These are phyloP conservation scores for Escarpia spicata DNA, from an alignment of 2,888 invertebrate genomes.

Conservation along the genomic window DNA sequence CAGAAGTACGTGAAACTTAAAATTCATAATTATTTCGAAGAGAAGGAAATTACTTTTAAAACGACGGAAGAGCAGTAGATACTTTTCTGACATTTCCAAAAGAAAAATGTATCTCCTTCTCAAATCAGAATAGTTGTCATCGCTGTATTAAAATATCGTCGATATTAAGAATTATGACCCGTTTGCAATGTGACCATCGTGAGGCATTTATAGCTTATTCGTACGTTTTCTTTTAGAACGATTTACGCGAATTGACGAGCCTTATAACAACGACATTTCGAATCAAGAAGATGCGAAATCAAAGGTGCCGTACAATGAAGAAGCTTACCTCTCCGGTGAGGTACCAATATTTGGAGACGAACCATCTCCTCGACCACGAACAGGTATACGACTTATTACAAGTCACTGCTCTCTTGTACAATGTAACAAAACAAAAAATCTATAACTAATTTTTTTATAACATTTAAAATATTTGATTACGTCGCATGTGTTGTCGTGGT, in stretches of 20 bases:
- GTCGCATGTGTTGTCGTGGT: no score
- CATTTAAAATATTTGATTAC: no score
- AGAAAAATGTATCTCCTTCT: no score
- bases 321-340: constrained; percentile 34
- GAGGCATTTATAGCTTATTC: neutral
- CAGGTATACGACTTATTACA: neutral
- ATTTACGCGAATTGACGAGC: neutral
- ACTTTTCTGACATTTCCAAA: no score
- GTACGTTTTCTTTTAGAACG: neutral
- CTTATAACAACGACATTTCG: constrained; percentile 8
- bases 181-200: neutral
- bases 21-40: no score
- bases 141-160: no score
- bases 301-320: constrained; percentile 33
- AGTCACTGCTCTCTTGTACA: neutral
- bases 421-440: neutral
- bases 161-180: neutral
- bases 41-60: no score
- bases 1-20: no score
- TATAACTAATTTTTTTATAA: no score
- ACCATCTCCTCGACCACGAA: neutral
- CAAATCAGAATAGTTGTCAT: no score
- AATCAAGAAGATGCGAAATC: neutral
- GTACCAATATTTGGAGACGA: neutral
- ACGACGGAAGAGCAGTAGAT: no score